Evolutionary conservation across 2,888 invertebrate genomes (phyloP).

Genomic region (Crematogaster levior): DNA sequence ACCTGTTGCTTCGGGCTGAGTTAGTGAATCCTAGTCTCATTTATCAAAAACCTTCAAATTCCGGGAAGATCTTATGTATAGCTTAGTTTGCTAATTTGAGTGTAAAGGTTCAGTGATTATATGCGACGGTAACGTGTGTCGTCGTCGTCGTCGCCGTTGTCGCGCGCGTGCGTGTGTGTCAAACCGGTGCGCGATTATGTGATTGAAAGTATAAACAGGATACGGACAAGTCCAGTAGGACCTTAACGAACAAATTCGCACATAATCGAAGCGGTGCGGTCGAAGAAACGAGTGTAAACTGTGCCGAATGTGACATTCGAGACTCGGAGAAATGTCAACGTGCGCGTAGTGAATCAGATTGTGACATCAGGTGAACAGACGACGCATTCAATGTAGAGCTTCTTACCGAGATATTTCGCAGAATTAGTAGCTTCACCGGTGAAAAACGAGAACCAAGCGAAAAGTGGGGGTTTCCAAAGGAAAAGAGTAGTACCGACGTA

Average conservation of each 20-base stretch:
- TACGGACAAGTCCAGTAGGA: slow-evolving; percentile 37
- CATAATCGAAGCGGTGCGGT: neutral
- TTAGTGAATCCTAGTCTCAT: neutral
- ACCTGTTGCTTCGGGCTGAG: slow-evolving; percentile 28
- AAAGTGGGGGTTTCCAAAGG: too few relatives aligned
- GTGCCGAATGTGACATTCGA: slow-evolving; percentile 13
- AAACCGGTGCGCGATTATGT: slow-evolving; percentile 56
- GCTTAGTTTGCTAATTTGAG: neutral
- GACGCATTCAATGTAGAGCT: neutral
- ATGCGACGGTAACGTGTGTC: slow-evolving; percentile 78
- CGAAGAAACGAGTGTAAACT: neutral
- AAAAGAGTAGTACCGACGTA: slow-evolving; percentile 52
- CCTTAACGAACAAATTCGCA: neutral
- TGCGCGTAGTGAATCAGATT: slow-evolving; percentile 63
- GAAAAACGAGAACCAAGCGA: neutral
- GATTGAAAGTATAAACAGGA: slow-evolving; percentile 19
- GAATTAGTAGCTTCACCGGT: neutral
- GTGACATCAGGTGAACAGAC: slow-evolving; percentile 29
- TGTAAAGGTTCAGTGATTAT: slow-evolving; percentile 78
- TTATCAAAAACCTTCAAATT: neutral
- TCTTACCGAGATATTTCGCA: slow-evolving; percentile 1
- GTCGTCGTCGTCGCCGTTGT: slow-evolving; percentile 73
- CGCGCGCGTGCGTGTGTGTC: slow-evolving; percentile 65
- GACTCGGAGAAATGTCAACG: neutral
- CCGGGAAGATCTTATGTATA: neutral